Evolutionary conservation across 2,888 invertebrate genomes (phyloP).

Genomic region (Corbicula japonica): DNA sequence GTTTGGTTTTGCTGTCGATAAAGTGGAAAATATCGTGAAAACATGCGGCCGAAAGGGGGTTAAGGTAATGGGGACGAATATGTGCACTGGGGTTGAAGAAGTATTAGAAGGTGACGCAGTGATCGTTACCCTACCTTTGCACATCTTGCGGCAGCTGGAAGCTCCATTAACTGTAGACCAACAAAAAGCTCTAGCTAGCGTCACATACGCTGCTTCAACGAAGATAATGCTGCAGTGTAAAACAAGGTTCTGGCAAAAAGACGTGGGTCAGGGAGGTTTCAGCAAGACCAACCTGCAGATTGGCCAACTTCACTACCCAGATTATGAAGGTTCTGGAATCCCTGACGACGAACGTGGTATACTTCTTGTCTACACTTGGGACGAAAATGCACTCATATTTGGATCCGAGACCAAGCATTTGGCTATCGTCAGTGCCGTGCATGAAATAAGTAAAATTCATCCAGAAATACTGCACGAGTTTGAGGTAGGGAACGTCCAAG

Average conservation of each 20-base stretch:
- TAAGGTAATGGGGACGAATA: conserved; percentile 32
- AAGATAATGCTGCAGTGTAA: conserved; percentile 58
- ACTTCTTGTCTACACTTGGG: conserved; percentile 52
- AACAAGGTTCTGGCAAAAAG: conserved; percentile 56
- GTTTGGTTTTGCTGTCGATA: too few relatives aligned
- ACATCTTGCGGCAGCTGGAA: conserved; percentile 53
- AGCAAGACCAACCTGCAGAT: too few relatives aligned
- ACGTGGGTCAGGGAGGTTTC: conserved; percentile 56
- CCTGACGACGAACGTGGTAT: conserved; percentile 36
- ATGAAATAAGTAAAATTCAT: conserved; percentile 50
- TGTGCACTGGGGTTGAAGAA: conserved; percentile 11
- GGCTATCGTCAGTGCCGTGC: conserved; percentile 37
- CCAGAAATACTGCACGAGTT: conserved; percentile 48
- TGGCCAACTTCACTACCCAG: too few relatives aligned
- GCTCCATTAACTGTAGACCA: conserved; percentile 6
- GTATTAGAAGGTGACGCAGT: conserved; percentile 51
- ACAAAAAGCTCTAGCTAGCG: too few relatives aligned
- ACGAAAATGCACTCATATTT: conserved; percentile 45
- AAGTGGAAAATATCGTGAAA: too few relatives aligned
- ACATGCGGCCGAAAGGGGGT: neutral
- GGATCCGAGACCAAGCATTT: conserved; percentile 33
- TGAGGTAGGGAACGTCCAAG: conserved; percentile 56
- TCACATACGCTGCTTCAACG: too few relatives aligned
- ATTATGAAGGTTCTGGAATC: conserved; percentile 1
- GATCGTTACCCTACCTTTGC: conserved; percentile 50